Base-by-base conservation (phyloP, 2,797 vertebrate genomes). In the Malurus splendens region DNA sequence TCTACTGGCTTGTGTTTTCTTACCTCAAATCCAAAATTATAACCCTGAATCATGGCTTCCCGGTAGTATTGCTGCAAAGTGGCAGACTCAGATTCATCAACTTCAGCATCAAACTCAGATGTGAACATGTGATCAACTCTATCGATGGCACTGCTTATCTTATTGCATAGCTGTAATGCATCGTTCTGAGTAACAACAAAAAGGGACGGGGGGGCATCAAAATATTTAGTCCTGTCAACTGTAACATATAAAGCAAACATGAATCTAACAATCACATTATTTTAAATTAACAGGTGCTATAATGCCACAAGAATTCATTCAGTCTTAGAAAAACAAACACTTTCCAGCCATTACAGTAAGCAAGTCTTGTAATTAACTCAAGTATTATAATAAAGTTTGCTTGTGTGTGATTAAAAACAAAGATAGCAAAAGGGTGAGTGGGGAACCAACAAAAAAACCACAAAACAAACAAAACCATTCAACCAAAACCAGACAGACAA, bases 21-120 rank as follows among this genome's bases (percentile, higher is more conserved):
- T 96, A 99, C 99, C 98, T 99, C 99, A 48, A 99, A 99, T 68
- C 99, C 99, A 93, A 99, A 99, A 95, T 99, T 99, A 97, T 99
- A 99, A 48, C 98, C 98, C 93, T 99, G 99, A 95, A 99, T 99
- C 99, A 99, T 99, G 27, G 99, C 99, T 93, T 99, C 99, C 78
- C 99, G 98, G 96, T 99, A 98, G 96, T 99, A 99, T 85, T 99
- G 99, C 88, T 99, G 98, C 93, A 99, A 95, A 6, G 98, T 99
- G 85, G 97, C 97, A 19, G 98, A 98, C 93, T 99, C 99, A 0
- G 98, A 98, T 75, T 99, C 99, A 55, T 99, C 99, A 64, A 99
- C 98, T 94, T 99, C 99, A 6, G 98, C 97, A 74, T 99, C 98
- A 51, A 99, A 98, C 90, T 99, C 98, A 2, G 98, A 98, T 11